These are phyloP conservation scores for Furcifer pardalis DNA, from an alignment of 2,797 vertebrate species.

Conservation along the genomic window DNA sequence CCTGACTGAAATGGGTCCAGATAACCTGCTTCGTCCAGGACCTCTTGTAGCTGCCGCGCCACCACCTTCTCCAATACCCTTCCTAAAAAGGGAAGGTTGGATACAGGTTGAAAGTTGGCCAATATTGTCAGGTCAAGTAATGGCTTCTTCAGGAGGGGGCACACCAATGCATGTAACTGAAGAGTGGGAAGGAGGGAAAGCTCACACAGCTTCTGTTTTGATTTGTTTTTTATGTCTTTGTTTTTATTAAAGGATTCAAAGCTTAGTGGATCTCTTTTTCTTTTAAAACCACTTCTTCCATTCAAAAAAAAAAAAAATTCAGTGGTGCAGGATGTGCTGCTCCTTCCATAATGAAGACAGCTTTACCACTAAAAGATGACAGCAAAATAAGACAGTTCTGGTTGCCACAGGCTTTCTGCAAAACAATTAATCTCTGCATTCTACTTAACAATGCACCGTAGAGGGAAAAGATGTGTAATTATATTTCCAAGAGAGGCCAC, in stretches of 20 bases:
- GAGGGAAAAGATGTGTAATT: not conserved
- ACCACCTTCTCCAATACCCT: too few species aligned
- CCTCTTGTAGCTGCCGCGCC: too few species aligned
- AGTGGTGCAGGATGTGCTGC: constrained; percentile 20
- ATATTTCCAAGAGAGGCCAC: constrained; percentile 31
- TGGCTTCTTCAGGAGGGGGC: too few species aligned
- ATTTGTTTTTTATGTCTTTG: constrained; percentile 4
- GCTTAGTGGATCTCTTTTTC: not conserved
- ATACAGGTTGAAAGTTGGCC: too few species aligned
- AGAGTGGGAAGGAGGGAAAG: not conserved
- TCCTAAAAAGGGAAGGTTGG: too few species aligned
- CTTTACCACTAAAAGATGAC: not conserved
- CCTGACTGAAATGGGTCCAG: too few species aligned
- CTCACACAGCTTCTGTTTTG: not conserved
- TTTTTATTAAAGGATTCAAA: constrained; percentile 17
- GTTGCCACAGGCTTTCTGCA: constrained; percentile 12
- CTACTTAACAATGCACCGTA: constrained; percentile 4
- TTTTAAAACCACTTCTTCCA: not conserved
- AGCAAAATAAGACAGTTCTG: not conserved
- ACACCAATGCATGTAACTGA: too few species aligned
- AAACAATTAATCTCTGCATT: not conserved
- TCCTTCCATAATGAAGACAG: not conserved
- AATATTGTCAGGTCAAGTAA: too few species aligned
- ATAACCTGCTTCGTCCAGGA: too few species aligned
- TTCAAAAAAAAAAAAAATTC: constrained; percentile 39